These are phyloP conservation scores for Staurois parvus DNA, from an alignment of 2,797 vertebrate species.

Conservation along the genomic window DNA sequence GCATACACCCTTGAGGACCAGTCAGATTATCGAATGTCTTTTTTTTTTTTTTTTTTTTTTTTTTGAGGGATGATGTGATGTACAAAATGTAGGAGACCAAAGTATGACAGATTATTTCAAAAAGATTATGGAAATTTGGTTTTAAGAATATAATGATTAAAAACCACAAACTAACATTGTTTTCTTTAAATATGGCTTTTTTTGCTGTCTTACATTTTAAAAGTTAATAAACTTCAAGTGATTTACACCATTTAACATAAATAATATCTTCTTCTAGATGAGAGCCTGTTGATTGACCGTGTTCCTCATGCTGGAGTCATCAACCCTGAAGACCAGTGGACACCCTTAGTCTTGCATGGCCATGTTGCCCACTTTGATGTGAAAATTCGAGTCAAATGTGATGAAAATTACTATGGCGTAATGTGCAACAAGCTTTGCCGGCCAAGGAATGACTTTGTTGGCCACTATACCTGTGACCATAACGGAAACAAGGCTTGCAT, in stretches of 20 bases:
- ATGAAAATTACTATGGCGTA: constrained; percentile 89
- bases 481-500: constrained; percentile 89
- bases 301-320: constrained; percentile 87
- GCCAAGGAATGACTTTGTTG: constrained; percentile 91
- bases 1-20: too few species aligned
- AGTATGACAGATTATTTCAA: too few species aligned
- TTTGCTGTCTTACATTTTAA: too few species aligned
- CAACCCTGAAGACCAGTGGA: constrained; percentile 88
- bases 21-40: too few species aligned
- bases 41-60: too few species aligned
- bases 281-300: constrained; percentile 87
- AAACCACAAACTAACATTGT: too few species aligned
- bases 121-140: too few species aligned
- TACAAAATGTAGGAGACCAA: too few species aligned
- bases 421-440: constrained; percentile 94
- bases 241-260: not conserved
- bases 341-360: constrained; percentile 79
- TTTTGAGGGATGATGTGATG: too few species aligned
- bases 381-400: constrained; percentile 88
- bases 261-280: constrained; percentile 70
- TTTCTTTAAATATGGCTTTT: too few species aligned
- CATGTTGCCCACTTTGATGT: constrained; percentile 82
- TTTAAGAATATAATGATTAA: too few species aligned
- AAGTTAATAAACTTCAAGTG: too few species aligned
- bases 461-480: constrained; percentile 92